Evolutionary conservation across 2,113 vertebrate species (phyloP), one percentile per base, ranked within the genome.

Genomic region (Synodontis membranacea): DNA sequence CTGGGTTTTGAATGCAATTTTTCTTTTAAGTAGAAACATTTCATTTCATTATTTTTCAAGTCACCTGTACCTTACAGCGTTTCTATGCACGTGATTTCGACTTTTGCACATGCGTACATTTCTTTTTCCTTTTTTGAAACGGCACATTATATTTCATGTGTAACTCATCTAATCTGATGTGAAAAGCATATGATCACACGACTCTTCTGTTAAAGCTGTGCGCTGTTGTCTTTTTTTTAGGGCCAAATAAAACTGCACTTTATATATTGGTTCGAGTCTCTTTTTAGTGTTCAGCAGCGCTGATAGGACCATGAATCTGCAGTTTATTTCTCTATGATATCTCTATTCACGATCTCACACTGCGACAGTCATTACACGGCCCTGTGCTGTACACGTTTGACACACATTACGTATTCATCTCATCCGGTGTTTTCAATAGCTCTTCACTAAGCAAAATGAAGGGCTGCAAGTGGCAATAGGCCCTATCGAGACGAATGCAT

Each of bases 371-470:
- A 85, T 79, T 79, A 79, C 74, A 66, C 14, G 34, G 58, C 31
- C 58, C 23, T 66, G 84, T 64, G n/a, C 62, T 60, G 39, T 74
- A 34, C 42, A 34, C 19, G 42, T 58, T 48, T 56, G 37, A 60
- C 37, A 9, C 14, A 39, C 64, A 37, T 82, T 86, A 79, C 39
- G 46, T 86, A 78, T 80, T 86, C 75, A 56, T 31, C 31, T 28
- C 42, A 50, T 42, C 37, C 80, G 6, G 14, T 37, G 4, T 74
- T 60, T 58, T 86, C 80, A 75, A 62, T 42, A 75, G 52, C 68
- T 75, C 80, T 82, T 86, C 54, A 82, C 80, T 62, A 82, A 75
- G 52, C 80, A 34, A 82, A 86, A 82, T 75, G 31, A 76, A 86
- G 58, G 68, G 44, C 79, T 42, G 80, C 15, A 48, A 52, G 52